A percentile compares a stretch with the other conserved stretches of the same genome.
Conservation (phyloP, 1,140 invertebrate genomes). For the Lasioglossum albipes region DNA sequence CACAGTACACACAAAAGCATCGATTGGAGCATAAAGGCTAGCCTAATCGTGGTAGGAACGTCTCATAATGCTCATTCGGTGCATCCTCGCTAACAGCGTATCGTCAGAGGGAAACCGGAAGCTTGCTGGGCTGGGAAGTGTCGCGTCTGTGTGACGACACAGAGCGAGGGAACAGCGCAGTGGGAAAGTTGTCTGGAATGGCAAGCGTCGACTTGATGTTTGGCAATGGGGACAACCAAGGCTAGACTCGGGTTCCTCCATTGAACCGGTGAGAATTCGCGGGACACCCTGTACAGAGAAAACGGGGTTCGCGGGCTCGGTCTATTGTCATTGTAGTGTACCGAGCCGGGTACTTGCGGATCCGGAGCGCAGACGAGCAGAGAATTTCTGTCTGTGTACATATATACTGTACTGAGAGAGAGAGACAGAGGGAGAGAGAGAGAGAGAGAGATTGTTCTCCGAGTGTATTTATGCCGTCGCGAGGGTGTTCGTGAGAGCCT, state of each 20-base stretch:
- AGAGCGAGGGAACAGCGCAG: too few species aligned
- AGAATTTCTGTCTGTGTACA: slow-evolving; percentile 1
- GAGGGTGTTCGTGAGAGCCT: neutral
- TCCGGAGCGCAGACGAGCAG: neutral
- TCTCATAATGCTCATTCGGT: slow-evolving; percentile 50
- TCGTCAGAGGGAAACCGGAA: neutral
- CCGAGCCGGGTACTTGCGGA: neutral
- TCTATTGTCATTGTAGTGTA: neutral
- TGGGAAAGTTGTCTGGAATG: neutral
- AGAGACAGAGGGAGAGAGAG: neutral
- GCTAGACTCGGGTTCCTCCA: neutral
- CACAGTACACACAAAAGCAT: too few species aligned
- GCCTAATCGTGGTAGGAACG: too few species aligned
- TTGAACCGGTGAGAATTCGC: neutral
- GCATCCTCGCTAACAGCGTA: slow-evolving; percentile 24
- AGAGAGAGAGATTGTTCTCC: neutral
- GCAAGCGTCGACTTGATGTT: neutral
- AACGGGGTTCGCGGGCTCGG: neutral
- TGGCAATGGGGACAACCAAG: too few species aligned
- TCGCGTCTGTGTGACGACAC: neutral
- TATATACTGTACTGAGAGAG: neutral
- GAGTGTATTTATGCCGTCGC: neutral
- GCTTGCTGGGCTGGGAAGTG: neutral
- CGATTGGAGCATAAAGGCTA: too few species aligned
- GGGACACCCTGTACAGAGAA: slow-evolving; percentile 10